Conservation (phyloP, 30 jellyfish, hydroid and myxozoan genomes). For the Rhopilema esculentum region DNA sequence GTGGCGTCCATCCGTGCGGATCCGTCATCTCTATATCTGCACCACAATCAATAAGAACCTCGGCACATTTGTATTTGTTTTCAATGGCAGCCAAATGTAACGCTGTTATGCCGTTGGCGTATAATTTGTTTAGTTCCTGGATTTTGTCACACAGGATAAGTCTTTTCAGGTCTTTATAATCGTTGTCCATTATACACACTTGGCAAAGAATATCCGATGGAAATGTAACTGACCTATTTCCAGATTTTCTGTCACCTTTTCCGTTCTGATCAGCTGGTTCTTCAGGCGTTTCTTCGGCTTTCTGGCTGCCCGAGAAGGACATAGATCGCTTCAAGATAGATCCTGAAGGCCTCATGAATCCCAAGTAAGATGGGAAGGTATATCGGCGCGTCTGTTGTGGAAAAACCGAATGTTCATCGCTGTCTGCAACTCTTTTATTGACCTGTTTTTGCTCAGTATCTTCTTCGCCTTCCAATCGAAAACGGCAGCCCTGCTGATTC, state of each 20-base stretch:
- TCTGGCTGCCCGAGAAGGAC: conserved; percentile 14
- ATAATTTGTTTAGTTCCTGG: conserved; percentile 62
- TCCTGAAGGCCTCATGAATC: conserved; percentile 44
- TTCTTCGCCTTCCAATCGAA: conserved; percentile 32
- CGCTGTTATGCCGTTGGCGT: conserved; percentile 74
- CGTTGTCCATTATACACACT: conserved; percentile 69
- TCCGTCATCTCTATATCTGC: conserved; percentile 68
- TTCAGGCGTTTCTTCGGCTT: conserved; percentile 20
- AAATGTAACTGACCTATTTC: conserved; percentile 60
- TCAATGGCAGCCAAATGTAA: conserved; percentile 75
- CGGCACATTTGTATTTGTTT: conserved; percentile 61
- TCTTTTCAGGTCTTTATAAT: conserved; percentile 47
- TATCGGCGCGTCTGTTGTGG: conserved; percentile 37
- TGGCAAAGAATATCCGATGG: conserved; percentile 72
- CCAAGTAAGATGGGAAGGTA: conserved; percentile 53
- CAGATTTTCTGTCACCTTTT: conserved; percentile 24
- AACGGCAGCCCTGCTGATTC: conserved; percentile 58
- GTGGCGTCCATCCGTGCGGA: conserved; percentile 89
- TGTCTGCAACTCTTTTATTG: conserved; percentile 10
- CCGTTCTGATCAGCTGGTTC: neutral
- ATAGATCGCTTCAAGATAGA: conserved; percentile 61
- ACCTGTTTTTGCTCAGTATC: conserved; percentile 1
- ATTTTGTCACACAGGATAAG: conserved; percentile 42
- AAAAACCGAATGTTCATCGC: neutral
- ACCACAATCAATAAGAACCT: conserved; percentile 67